Base-by-base conservation (phyloP, 2,113 vertebrate genomes). In the Sebastes fasciatus region DNA sequence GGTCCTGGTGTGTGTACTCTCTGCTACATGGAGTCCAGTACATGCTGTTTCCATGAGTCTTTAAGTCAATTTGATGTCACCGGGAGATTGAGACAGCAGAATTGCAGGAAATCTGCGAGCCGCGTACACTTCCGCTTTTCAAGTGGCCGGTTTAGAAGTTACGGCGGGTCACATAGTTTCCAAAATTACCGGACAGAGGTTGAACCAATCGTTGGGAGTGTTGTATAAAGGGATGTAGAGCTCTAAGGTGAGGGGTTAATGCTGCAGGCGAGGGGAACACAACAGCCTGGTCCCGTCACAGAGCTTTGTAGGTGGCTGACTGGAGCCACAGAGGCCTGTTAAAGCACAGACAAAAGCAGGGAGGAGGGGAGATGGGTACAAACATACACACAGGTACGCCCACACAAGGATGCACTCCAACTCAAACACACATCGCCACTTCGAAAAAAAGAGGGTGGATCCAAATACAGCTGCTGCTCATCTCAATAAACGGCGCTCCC, bases 391-490 rank as follows among this genome's bases (percentile, higher is more conserved):
- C 82, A 89, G 73, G 77, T 83, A 80, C 45, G 2, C 55, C n/a
- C 71, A 64, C 49, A 81, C 52, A 52, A 58, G 55, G 61, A 86
- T 57, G 34, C 51, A 74, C 83, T 74, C 55, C 8, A 68, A 62
- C 12, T 60, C 40, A 71, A 65, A 45, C 12, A 80, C 68, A 87
- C 77, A 58, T 65, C n/a, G 9, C 51, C 75, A 83, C 82, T 84
- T 92, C 81, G 86, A 17, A 65, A 80, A 83, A 82, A 74, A 83
- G 81, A 86, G 86, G 76, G 77, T 86, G 92, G 88, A 88, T 68
- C 89, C 88, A 93, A 94, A 93, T 93, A 92, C 95, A 96, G 94
- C 95, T 95, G 95, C 93, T 93, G 93, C 74, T 94, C 90, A 74
- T 94, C 93, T 93, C 89, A 85, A 85, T 95, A 93, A 95, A 93